Evolutionary conservation across 2,113 vertebrate genomes (phyloP).

Genomic region (Chlorodrepanis virens): DNA sequence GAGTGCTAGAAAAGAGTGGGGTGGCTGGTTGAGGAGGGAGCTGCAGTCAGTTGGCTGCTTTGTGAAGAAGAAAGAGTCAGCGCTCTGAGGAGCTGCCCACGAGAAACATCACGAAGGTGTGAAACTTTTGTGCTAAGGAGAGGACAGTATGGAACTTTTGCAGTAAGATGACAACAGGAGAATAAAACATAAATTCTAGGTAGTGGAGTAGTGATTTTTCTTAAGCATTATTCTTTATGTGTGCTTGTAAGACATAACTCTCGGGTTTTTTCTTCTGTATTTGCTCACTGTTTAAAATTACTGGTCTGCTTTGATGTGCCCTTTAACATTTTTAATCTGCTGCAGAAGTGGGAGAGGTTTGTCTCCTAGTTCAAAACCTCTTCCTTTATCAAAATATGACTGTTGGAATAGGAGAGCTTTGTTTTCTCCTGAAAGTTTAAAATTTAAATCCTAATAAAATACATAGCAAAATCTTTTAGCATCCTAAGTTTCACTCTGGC

Average conservation of each 20-base stretch:
- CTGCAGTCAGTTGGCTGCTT: no score
- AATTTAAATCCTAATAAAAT: background rate
- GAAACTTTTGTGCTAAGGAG: no score
- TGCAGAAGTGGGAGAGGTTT: background rate
- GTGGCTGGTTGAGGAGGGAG: no score
- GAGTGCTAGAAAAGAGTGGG: no score
- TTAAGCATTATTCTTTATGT: background rate
- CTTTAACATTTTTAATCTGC: background rate
- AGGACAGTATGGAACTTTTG: no score
- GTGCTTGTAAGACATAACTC: background rate
- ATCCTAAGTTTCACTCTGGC: background rate
- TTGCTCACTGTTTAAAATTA: background rate
- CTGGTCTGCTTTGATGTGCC: background rate
- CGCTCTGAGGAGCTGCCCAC: no score
- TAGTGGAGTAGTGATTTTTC: background rate
- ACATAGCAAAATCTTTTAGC: background rate
- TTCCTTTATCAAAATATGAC: background rate
- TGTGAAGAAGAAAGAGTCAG: no score
- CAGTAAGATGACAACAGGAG: background rate
- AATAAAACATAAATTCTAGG: background rate
- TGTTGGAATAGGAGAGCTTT: background rate
- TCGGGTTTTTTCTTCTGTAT: background rate
- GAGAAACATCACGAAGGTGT: no score
- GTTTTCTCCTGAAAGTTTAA: background rate
- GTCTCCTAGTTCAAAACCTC: background rate